Evolutionary conservation across 2,113 vertebrate genomes (phyloP), one percentile per base, ranked within the genome.

Genomic region (Euleptes europaea): DNA sequence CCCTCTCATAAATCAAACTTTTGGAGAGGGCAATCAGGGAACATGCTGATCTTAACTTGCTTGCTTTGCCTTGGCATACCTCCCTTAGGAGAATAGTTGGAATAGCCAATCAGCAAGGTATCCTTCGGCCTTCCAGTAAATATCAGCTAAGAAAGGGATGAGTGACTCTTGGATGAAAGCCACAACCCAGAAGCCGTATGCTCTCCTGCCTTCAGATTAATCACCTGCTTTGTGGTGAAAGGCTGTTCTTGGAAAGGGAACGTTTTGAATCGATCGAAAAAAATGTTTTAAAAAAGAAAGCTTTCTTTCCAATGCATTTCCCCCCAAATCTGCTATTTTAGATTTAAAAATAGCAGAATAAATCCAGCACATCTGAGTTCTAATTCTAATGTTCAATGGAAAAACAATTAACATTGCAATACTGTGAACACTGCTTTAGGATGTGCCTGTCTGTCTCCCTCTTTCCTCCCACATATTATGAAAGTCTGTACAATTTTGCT

Each of bases 81-180:
- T 49, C 57, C 77, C 0, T 0, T 66, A 5, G 1, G 4, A 6
- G 60, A 42, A 26, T 35, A 72, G 31, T 17, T 35, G 15, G 1
- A 86, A 69, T 69, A 15, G 26, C 13, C 67, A 73, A 14, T 60
- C 60, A 77, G 40, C 2, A 80, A 23, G 11, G 42, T 90, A 69
- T 17, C 6, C 4, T 70, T 84, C 49, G 31, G 9, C 0, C 0
- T 57, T 51, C 66, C 67, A 35, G 2, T 63, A 78, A 2, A 2
- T 82, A 78, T 89, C 83, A 78, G 2, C 15, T 38, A 84, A 69
- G n/a, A 26, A 76, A 92, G 26, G 3, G 15, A 65, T 86, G 15
- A 85, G 33, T 84, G 33, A 80, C 4, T 73, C 1, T 70, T 70
- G 73, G 3, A 1, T 10, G 17, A 28, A 35, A 63, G 2, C 2